Percentiles rank a stretch among this genome's conserved stretches.
Conservation (phyloP, 2,888 invertebrate species). For the Trichopria drosophilae region DNA sequence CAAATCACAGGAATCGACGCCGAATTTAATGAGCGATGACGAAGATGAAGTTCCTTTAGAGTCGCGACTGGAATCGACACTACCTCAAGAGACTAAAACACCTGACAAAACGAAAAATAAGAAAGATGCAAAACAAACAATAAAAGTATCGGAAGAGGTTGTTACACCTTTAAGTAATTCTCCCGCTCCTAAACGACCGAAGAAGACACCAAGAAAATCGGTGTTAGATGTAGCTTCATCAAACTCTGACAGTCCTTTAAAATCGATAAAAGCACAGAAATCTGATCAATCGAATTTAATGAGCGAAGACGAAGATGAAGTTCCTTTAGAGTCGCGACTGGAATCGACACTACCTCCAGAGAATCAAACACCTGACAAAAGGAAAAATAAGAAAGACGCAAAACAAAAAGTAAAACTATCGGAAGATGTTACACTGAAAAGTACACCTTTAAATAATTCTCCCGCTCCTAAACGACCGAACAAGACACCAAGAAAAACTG, state of each 20-base stretch:
- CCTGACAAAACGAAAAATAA: conserved; percentile 14
- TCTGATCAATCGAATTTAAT: conserved; percentile 15
- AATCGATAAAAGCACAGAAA: too few relatives aligned
- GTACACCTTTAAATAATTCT: conserved; percentile 42
- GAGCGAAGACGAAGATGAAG: conserved; percentile 18
- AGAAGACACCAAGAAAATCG: conserved; percentile 44
- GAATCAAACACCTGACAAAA: conserved; percentile 21
- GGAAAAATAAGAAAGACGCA: conserved; percentile 6
- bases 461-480: conserved; percentile 43
- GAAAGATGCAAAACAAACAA: conserved; percentile 8
- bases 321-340: neutral
- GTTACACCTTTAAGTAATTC: too few relatives aligned
- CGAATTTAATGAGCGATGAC: conserved; percentile 23
- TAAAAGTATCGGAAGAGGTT: too few relatives aligned
- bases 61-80: neutral
- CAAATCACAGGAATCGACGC: too few relatives aligned
- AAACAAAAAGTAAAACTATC: conserved; percentile 15
- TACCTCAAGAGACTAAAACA: conserved; percentile 11
- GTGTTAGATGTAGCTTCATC: conserved; percentile 44
- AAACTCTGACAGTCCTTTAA: too few relatives aligned
- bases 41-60: conserved; percentile 4
- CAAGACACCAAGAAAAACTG: conserved; percentile 46
- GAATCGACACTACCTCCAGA: neutral
- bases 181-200: too few relatives aligned
- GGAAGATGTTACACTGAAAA: conserved; percentile 42